Evolutionary conservation across 2,113 vertebrate species (phyloP).

Genomic region (Perca fluviatilis): DNA sequence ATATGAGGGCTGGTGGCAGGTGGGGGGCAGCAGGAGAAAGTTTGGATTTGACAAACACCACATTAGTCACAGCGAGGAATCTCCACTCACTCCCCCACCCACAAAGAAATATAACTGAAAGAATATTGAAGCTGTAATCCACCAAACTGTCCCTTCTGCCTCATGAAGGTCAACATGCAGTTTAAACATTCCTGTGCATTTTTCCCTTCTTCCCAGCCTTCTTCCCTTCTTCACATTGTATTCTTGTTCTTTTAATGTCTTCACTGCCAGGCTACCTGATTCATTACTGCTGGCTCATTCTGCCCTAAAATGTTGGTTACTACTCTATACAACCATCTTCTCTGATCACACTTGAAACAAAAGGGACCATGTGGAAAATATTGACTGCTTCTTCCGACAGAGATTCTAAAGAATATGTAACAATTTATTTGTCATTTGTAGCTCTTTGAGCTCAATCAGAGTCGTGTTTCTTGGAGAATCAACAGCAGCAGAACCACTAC

Average conservation of each 20-base stretch:
- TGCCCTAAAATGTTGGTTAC: constrained; percentile 4
- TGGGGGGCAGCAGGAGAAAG: constrained; percentile 63
- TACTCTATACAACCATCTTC: background rate
- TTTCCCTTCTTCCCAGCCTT: constrained; percentile 31
- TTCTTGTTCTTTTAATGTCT: constrained; percentile 30
- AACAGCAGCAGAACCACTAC: background rate
- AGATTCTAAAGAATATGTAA: background rate
- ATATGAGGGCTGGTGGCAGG: constrained; percentile 26
- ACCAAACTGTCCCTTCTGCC: constrained; percentile 74
- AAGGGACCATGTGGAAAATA: background rate
- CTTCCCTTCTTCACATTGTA: constrained; percentile 11
- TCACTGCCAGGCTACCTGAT: background rate
- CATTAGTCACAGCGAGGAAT: constrained; percentile 78
- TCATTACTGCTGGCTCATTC: constrained; percentile 6
- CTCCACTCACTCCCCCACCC: constrained; percentile 49
- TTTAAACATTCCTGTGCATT: constrained; percentile 41
- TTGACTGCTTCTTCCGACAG: background rate
- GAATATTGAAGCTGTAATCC: constrained; percentile 75
- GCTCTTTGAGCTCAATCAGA: background rate
- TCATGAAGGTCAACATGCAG: constrained; percentile 68
- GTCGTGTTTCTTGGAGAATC: background rate
- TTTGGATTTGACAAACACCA: constrained; percentile 77
- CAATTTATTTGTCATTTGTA: background rate
- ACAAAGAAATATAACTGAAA: constrained; percentile 70
- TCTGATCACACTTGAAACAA: background rate